These are phyloP conservation scores for Exocentrus adspersus DNA, from an alignment of 2,888 invertebrate species.

Conservation along the genomic window DNA sequence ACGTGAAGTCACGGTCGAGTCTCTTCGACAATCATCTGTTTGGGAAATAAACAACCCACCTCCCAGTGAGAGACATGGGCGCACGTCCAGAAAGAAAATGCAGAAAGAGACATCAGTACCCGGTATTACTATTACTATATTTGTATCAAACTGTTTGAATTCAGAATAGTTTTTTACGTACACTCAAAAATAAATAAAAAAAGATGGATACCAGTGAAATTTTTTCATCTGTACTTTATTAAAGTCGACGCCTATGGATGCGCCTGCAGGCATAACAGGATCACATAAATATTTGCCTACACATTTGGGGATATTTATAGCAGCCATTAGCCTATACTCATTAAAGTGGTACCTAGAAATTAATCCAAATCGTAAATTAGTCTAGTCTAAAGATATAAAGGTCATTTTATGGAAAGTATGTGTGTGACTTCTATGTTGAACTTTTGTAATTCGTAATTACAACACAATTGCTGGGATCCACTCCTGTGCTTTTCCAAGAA, in stretches of 20 bases:
- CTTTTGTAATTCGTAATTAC: too few species aligned
- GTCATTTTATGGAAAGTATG: too few species aligned
- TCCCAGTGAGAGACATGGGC: constrained; percentile 1
- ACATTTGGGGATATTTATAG: constrained; percentile 6
- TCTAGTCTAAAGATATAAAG: too few species aligned
- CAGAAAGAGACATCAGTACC: background rate
- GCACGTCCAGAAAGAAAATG: background rate
- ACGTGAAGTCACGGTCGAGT: constrained; percentile 20
- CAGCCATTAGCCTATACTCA: background rate
- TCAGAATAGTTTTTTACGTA: too few species aligned
- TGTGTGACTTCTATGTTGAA: too few species aligned
- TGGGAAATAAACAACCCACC: constrained; percentile 24
- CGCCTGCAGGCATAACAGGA: background rate
- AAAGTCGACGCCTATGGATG: background rate
- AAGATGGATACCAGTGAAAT: background rate
- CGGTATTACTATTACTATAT: too few species aligned
- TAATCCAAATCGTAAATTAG: too few species aligned
- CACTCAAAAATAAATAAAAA: too few species aligned
- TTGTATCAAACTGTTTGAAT: too few species aligned
- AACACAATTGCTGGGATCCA: too few species aligned
- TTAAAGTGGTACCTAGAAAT: background rate
- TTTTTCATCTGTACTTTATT: too few species aligned
- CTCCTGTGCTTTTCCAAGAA: constrained; percentile 13
- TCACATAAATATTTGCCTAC: constrained; percentile 5
- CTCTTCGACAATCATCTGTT: constrained; percentile 26